These are phyloP conservation scores for Globia sparganii DNA, from an alignment of 2,888 invertebrate species.

Conservation along the genomic window DNA sequence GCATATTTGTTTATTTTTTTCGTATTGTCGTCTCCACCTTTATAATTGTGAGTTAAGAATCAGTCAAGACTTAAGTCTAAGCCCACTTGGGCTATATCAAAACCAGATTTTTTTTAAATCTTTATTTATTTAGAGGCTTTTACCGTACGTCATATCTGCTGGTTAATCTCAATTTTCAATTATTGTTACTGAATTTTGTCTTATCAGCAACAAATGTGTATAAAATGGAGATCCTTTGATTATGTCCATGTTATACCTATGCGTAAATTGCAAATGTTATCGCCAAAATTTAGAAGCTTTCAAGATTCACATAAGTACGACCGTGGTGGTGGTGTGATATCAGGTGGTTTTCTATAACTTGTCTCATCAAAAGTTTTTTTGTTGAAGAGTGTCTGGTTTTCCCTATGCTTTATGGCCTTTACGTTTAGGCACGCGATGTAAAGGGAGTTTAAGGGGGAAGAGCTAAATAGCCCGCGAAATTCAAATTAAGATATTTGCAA, in stretches of 20 bases:
- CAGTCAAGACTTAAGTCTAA: too few relatives aligned
- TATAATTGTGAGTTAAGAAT: too few relatives aligned
- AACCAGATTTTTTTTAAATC: too few relatives aligned
- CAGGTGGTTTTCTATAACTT: slow-evolving; percentile 47
- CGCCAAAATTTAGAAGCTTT: slow-evolving; percentile 13
- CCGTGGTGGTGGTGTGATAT: slow-evolving; percentile 11
- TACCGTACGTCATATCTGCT: too few relatives aligned
- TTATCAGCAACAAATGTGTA: slow-evolving; percentile 19
- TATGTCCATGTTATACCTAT: background rate
- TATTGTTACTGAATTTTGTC: background rate
- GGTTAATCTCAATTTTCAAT: slow-evolving; percentile 34
- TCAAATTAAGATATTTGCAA: too few relatives aligned
- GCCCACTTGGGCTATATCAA: background rate
- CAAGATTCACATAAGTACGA: slow-evolving; percentile 37
- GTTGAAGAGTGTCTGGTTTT: slow-evolving; percentile 9
- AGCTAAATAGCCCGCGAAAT: too few relatives aligned
- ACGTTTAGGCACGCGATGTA: background rate
- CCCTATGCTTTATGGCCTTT: background rate
- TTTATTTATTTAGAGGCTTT: too few relatives aligned
- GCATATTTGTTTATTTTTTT: too few relatives aligned
- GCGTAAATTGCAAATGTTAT: slow-evolving; percentile 4
- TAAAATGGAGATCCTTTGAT: slow-evolving; percentile 24
- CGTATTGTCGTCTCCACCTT: too few relatives aligned
- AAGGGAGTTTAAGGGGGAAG: background rate
- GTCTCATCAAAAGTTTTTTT: slow-evolving; percentile 12